Base-by-base conservation (phyloP, 2,888 invertebrate genomes). In the Fabriciana adippe region DNA sequence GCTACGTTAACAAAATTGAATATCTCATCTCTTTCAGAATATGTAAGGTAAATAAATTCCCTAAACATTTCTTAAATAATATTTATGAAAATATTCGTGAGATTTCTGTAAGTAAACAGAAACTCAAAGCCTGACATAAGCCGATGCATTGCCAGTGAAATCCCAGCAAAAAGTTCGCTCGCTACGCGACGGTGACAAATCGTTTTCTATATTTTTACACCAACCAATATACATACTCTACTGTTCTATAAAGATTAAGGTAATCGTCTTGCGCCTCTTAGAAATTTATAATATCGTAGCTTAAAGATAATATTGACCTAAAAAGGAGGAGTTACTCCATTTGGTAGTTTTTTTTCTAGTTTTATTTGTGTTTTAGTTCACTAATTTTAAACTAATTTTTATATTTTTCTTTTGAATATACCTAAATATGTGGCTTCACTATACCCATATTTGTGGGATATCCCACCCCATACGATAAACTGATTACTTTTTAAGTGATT, bases 141-240 rank as follows among this genome's bases (percentile, higher is more conserved):
- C 66, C 60, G 60, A 60, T 55, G 60, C 66, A 66, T 66, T 48
- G 66, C 51, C 61, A 50, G 53, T 61, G 51, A 61, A 61, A 51
- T 50, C 61, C 26, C 16, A 56, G 55, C 55, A 70, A 70, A 70
- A 70, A 68, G 55, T 70, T 70, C 65, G 50, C 57, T 54, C 56
- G 63, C 35, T 31, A 54, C 62, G 59, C 61, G 72, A 76, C 74
- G 64, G 69, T 71, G 73, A 76, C 68, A 74, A 75, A 75, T 74
- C 72, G 73, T 71, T 75, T 74, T 74, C 73, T 74, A 74, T 73
- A 75, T 74, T 75, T 73, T 73, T 71, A 66, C 73, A 73, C 72
- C 72, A 69, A 63, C 66, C 68, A 69, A 71, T 73, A 70, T 71
- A 70, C 68, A 73, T 74, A 69, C 69, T 66, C 16, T 51, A 51